Evolutionary conservation across 2,888 invertebrate species (phyloP).

Genomic region (Hybos culiciformis): DNA sequence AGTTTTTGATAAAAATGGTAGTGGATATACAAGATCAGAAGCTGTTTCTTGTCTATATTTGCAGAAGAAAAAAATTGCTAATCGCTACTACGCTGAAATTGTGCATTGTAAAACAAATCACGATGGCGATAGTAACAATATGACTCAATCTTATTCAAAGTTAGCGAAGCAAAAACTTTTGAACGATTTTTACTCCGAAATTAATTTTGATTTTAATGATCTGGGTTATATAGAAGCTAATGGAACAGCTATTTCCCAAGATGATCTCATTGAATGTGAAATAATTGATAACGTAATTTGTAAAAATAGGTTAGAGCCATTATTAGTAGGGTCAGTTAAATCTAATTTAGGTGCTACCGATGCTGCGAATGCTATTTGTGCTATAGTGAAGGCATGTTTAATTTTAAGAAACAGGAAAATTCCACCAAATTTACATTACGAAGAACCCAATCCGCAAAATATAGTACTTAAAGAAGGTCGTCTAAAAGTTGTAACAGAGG

Average conservation of each 20-base stretch:
- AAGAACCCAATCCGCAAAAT: constrained; percentile 43
- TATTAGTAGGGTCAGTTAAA: constrained; percentile 75
- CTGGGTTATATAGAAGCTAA: constrained; percentile 74
- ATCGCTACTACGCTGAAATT: constrained; percentile 47
- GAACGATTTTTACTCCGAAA: constrained; percentile 47
- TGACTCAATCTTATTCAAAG: constrained; percentile 47
- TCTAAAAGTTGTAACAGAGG: constrained; percentile 54
- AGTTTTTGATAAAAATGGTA: constrained; percentile 66
- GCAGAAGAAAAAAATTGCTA: constrained; percentile 50
- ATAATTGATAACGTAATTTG: constrained; percentile 66
- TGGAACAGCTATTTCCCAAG: constrained; percentile 59
- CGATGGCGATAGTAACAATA: constrained; percentile 53
- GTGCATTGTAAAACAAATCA: constrained; percentile 61
- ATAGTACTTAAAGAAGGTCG: constrained; percentile 43
- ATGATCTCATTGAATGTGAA: constrained; percentile 76
- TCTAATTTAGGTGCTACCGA: constrained; percentile 86
- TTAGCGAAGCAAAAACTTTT: constrained; percentile 43
- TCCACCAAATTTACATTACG: constrained; percentile 70
- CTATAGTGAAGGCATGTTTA: constrained; percentile 61
- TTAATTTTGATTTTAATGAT: constrained; percentile 48
- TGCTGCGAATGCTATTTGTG: constrained; percentile 63
- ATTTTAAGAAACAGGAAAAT: constrained; percentile 63
- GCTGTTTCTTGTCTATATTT: constrained; percentile 50
- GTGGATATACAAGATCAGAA: constrained; percentile 68
- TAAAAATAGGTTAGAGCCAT: constrained; percentile 50